phyloP scores from a whole-genome alignment of 2,888 invertebrate species.

The Nycteola revayana region DNA sequence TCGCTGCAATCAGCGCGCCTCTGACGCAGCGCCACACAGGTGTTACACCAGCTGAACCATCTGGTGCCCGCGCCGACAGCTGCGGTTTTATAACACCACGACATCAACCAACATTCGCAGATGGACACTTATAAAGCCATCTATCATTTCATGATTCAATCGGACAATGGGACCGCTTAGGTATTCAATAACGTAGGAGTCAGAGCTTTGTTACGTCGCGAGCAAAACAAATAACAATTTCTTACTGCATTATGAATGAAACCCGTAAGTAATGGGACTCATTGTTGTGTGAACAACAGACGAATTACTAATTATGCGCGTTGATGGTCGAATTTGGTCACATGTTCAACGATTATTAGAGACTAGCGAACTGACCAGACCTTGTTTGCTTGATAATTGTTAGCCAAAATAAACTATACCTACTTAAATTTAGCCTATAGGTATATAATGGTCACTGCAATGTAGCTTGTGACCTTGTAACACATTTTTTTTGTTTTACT shows the following conservation, averaged over 20 bases:
- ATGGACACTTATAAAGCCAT: no score
- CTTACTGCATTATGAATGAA: constrained; percentile 20
- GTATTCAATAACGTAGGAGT: constrained; percentile 7
- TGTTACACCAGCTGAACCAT: constrained; percentile 1
- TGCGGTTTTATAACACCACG: constrained; percentile 3
- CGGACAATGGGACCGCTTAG: no score
- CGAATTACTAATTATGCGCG: constrained; percentile 15
- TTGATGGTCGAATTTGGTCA: constrained; percentile 6
- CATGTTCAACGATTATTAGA: no score
- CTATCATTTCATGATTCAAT: no score
- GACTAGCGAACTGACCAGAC: no score
- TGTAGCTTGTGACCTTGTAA: no score
- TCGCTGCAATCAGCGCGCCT: constrained; percentile 13
- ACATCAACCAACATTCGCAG: no score
- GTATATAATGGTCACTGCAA: no score
- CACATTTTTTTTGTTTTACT: no score
- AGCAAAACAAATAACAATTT: constrained; percentile 20
- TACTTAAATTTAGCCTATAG: no score
- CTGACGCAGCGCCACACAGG: constrained; percentile 6
- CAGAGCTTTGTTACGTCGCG: constrained; percentile 7
- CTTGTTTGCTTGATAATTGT: no score
- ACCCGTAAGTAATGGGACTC: constrained; percentile 9
- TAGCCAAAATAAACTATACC: no score
- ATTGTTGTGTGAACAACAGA: constrained; percentile 13
- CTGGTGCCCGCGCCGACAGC: constrained; percentile 8